Conservation (phyloP, 2,113 vertebrate genomes). For the Chaetura pelagica region DNA sequence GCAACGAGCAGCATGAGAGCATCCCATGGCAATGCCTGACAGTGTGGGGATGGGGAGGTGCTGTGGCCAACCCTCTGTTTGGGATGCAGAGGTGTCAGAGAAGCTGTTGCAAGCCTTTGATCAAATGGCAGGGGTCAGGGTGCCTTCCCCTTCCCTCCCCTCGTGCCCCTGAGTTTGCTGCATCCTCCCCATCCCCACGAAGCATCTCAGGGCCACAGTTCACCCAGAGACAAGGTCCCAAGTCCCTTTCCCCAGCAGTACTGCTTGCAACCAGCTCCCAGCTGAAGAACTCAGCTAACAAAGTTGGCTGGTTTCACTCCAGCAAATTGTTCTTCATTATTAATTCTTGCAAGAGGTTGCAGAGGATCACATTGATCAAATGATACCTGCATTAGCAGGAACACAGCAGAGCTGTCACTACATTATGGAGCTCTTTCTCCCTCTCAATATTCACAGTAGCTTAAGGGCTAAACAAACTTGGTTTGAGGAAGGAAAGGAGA, state of each 20-base stretch:
- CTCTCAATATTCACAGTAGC: background rate
- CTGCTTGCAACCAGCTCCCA: background rate
- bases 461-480: slow-evolving; percentile 53
- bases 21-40: background rate
- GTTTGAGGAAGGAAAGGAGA: background rate
- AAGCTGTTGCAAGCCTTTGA: background rate
- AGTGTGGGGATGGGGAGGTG: accelerated
- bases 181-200: background rate
- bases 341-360: background rate
- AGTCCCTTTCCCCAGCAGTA: background rate
- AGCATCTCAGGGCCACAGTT: background rate
- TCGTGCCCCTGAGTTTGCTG: background rate
- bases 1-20: background rate
- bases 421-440: background rate
- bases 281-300: background rate
- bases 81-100: background rate
- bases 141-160: background rate
- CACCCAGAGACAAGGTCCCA: accelerated
- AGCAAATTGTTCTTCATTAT: background rate
- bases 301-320: background rate
- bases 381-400: slow-evolving; percentile 27
- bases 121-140: background rate
- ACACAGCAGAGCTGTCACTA: background rate
- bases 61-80: accelerated
- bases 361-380: slow-evolving; percentile 8